Percentiles rank a stretch among this genome's conserved stretches.
Evolutionary conservation across 1,140 invertebrate genomes (phyloP).

Genomic region (Bicyclus anynana): DNA sequence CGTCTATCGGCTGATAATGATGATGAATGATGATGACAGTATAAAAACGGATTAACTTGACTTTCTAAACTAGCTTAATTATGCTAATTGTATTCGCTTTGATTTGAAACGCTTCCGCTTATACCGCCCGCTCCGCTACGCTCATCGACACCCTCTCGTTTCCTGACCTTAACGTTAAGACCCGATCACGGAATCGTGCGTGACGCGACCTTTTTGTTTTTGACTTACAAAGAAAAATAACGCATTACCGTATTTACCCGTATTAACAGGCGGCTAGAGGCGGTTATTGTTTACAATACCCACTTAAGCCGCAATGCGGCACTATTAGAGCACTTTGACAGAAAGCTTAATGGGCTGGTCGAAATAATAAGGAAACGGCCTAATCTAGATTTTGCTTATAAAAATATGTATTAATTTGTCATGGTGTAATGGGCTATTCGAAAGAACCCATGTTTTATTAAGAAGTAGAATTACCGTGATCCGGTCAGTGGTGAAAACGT

Average conservation of each 20-base stretch:
- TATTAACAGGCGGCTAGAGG: slow-evolving; percentile 35
- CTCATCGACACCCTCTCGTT: not conserved
- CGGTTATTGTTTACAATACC: slow-evolving; percentile 29
- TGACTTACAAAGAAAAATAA: slow-evolving; percentile 35
- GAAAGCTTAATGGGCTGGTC: slow-evolving; percentile 43
- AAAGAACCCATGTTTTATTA: no score
- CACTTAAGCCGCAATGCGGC: slow-evolving; percentile 44
- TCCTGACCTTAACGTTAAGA: slow-evolving; percentile 17
- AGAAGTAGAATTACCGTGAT: no score
- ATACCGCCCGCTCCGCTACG: not conserved
- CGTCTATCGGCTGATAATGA: no score
- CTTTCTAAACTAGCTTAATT: no score
- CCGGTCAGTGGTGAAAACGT: no score
- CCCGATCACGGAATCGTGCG: slow-evolving; percentile 44
- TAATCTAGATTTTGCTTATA: slow-evolving; percentile 4
- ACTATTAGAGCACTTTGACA: slow-evolving; percentile 41
- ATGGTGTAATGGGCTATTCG: not conserved
- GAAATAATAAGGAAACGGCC: slow-evolving; percentile 29
- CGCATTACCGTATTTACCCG: slow-evolving; percentile 31
- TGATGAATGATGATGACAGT: no score
- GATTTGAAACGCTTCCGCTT: not conserved
- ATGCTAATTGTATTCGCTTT: no score
- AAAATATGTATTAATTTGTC: not conserved
- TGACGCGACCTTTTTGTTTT: slow-evolving; percentile 51
- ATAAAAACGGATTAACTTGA: no score